A percentile compares a stretch with the other conserved stretches of the same genome.
Conservation (phyloP, 1,140 invertebrate species). For the Arctopsyche grandis region DNA sequence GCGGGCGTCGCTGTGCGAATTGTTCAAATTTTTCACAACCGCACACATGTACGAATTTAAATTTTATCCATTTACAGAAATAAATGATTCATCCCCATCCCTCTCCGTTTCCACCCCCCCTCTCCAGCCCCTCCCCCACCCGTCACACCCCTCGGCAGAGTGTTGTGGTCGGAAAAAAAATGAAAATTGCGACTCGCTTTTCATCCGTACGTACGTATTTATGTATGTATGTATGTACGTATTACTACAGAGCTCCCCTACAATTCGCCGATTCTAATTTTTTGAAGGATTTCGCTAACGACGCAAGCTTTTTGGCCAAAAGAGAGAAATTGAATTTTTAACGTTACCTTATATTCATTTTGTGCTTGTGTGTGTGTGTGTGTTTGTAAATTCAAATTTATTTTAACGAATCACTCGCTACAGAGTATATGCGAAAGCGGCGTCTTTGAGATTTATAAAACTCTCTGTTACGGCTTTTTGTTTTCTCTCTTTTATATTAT, state of each 20-base stretch:
- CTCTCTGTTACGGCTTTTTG: not conserved
- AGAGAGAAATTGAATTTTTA: slow-evolving; percentile 4
- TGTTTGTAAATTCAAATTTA: too few relatives aligned
- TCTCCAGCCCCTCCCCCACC: not conserved
- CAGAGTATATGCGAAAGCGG: too few relatives aligned
- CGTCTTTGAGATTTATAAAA: too few relatives aligned
- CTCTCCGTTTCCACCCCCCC: not conserved
- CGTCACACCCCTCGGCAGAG: not conserved
- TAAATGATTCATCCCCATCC: slow-evolving; percentile 6
- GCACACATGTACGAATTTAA: slow-evolving; percentile 8
- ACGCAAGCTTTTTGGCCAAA: not conserved
- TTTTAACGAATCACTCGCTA: too few relatives aligned
- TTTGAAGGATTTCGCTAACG: slow-evolving; percentile 15
- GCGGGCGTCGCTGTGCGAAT: not conserved
- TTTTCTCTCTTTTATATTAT: not conserved
- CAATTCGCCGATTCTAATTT: slow-evolving; percentile 11
- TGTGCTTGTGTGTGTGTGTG: too few relatives aligned
- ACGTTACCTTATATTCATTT: too few relatives aligned
- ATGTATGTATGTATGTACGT: too few relatives aligned
- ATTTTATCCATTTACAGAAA: slow-evolving; percentile 23
- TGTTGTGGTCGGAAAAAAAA: not conserved
- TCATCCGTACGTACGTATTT: not conserved
- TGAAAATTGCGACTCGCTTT: slow-evolving; percentile 16
- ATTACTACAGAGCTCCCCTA: too few relatives aligned
- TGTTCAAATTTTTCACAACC: not conserved